Percentiles rank a stretch among this genome's conserved stretches.
These are phyloP conservation scores for Arge pagana DNA, from an alignment of 2,888 invertebrate species.

Conservation along the genomic window DNA sequence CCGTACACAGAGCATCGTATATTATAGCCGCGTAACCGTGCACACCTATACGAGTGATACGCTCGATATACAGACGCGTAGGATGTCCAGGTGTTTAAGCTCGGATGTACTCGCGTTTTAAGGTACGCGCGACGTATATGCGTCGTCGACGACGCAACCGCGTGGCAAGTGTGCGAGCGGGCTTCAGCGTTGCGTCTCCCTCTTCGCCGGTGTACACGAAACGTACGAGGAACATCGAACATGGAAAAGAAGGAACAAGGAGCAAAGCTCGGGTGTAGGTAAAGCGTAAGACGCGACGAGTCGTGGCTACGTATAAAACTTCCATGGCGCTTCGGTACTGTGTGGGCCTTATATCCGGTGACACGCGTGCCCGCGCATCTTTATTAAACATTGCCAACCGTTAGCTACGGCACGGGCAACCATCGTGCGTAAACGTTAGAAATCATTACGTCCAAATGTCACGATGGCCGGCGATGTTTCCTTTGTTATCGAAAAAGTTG, in stretches of 20 bases:
- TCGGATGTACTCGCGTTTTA: too few species aligned
- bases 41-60: neutral
- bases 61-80: too few species aligned
- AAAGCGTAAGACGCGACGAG: neutral
- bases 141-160: neutral
- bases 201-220: neutral
- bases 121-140: slow-evolving; percentile 26
- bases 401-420: slow-evolving; percentile 24
- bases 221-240: too few species aligned
- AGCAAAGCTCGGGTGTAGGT: too few species aligned
- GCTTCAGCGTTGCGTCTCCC: neutral
- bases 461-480: too few species aligned
- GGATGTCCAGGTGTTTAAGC: too few species aligned
- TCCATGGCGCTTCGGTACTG: slow-evolving; percentile 24
- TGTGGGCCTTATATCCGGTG: slow-evolving; percentile 55
- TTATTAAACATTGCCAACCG: slow-evolving; percentile 54
- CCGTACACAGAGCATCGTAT: slow-evolving; percentile 20
- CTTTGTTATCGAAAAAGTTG: too few species aligned
- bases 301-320: slow-evolving; percentile 6
- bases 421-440: slow-evolving; percentile 31
- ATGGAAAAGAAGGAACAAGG: neutral
- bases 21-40: slow-evolving; percentile 7
- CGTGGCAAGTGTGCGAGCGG: neutral
- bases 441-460: slow-evolving; percentile 13
- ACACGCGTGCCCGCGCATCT: slow-evolving; percentile 55